Evolutionary conservation across 2,113 vertebrate species (phyloP), one percentile per base, ranked within the genome.

Genomic region (Ictidomys tridecemlineatus): DNA sequence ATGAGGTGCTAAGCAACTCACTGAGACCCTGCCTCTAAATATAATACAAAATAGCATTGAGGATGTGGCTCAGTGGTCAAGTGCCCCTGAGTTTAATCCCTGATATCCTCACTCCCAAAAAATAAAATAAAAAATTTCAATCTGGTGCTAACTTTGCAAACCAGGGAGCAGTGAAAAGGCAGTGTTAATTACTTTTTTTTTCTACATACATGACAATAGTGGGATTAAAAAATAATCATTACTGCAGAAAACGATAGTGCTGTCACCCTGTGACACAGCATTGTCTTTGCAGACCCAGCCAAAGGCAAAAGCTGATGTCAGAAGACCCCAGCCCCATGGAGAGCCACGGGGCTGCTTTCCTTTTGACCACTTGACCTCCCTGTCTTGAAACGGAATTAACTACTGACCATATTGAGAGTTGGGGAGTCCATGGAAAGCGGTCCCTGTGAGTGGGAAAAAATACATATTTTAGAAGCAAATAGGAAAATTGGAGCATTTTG

Each of bases 361-460:
- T 37, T 78, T 77, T 96, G 28, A 80, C 91, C 77, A 91, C 1
- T 69, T 94, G 72, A 63, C 24, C 91, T 58, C 5, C 10, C 45
- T 93, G 56, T 79, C 65, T 83, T 89, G 63, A 95, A 96, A 93
- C 28, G 51, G 22, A 80, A 89, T 63, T 56, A 65, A 83, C 82
- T 56, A 1, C 3, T 79, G 3, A 88, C 32, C 26, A 16, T 86
- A 61, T 1, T 88, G 58, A 82, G 20, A 91, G 63, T 0, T 87
- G n/a, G 42, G 16, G 28, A 84, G 16, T 93, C 20, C 7, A n/a
- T 77, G n/a, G n/a, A 32, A 85, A 61, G 74, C 26, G 26, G 42
- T 51, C 65, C 76, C n/a, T 90, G 42, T 72, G 16, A 76, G 11
- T 83, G 74, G 74, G 24, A 80, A 20, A 67, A 28, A 37, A 13